phyloP scores from a whole-genome alignment of 1,140 invertebrate species.

The Meloidogyne chitwoodi region DNA sequence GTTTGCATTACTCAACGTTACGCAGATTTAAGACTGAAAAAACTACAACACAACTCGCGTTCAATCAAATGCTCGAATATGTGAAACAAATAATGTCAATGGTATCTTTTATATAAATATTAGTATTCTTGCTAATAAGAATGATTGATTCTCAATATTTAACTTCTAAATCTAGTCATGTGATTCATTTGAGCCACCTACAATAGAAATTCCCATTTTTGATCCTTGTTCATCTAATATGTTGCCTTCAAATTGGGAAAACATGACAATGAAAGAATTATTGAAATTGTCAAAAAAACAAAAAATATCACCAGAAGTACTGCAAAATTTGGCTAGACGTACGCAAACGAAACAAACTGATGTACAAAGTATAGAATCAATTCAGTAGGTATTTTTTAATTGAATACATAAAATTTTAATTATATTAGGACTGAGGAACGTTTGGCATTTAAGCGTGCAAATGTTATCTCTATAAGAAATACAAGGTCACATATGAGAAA shows the following conservation, averaged over 20 bases:
- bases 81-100: background rate
- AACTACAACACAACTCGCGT: background rate
- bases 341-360: background rate
- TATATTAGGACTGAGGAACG: background rate
- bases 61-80: slow-evolving; percentile 2
- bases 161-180: background rate
- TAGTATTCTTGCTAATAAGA: too few relatives aligned
- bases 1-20: background rate
- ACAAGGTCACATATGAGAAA: background rate
- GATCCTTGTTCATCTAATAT: background rate
- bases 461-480: background rate
- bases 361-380: background rate
- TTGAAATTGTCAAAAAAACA: background rate
- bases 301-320: background rate
- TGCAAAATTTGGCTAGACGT: background rate
- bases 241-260: slow-evolving; percentile 1
- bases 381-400: background rate
- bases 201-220: background rate
- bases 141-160: too few relatives aligned
- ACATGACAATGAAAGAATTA: slow-evolving; percentile 15
- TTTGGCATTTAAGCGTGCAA: background rate
- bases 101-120: background rate
- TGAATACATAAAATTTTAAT: background rate
- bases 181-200: background rate
- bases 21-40: background rate